These are phyloP conservation scores for Thunnus thynnus DNA, from an alignment of 2,113 vertebrate species.

Conservation along the genomic window DNA sequence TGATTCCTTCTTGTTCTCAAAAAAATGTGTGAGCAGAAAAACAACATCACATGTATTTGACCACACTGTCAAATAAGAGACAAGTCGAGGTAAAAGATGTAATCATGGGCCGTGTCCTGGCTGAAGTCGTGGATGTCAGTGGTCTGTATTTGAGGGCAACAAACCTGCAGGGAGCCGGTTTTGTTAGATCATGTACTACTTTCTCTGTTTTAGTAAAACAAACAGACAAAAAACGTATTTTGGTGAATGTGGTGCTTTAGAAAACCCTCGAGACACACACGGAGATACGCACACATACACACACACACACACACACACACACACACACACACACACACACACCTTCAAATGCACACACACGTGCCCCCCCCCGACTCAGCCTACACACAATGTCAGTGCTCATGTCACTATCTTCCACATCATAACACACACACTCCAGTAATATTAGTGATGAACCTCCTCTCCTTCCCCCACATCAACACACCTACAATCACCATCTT, in stretches of 20 bases:
- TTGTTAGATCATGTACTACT: constrained; percentile 70
- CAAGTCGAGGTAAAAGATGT: background rate
- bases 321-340: constrained; percentile 29
- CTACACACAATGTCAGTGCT: constrained; percentile 59
- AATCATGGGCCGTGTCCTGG: constrained; percentile 27
- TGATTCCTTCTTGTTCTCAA: constrained; percentile 10
- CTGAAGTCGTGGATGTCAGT: background rate
- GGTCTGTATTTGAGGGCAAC: constrained; percentile 69
- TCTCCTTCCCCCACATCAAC: constrained; percentile 54
- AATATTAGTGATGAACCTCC: constrained; percentile 57
- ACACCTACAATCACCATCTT: constrained; percentile 79
- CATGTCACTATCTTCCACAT: constrained; percentile 70
- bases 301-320: constrained; percentile 15
- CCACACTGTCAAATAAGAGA: background rate
- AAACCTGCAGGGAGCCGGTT: constrained; percentile 49
- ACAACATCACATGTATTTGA: background rate
- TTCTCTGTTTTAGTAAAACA: constrained; percentile 70
- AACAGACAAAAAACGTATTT: constrained; percentile 64
- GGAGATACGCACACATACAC: background rate
- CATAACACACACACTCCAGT: constrained; percentile 75
- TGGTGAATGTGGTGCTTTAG: constrained; percentile 85
- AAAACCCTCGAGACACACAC: constrained; percentile 50
- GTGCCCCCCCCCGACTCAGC: constrained; percentile 15
- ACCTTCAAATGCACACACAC: background rate
- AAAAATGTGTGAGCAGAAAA: constrained; percentile 13